Evolutionary conservation across 2,888 invertebrate species (phyloP).

Genomic region (Idaea straminata): DNA sequence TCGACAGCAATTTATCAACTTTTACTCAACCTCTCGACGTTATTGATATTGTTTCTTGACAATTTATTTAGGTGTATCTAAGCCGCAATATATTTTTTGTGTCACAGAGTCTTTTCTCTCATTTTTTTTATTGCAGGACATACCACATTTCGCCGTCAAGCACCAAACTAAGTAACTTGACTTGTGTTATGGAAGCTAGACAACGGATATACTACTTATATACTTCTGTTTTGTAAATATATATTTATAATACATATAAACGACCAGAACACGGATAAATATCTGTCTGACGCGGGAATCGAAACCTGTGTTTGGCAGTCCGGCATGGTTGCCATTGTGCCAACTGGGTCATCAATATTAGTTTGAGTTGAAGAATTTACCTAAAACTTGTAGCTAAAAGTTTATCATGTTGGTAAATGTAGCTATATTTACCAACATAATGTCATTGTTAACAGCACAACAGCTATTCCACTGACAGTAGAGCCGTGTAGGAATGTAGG

Average conservation of each 20-base stretch:
- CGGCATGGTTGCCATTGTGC: too few relatives aligned
- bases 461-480: not conserved
- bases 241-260: too few relatives aligned
- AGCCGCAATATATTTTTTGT: not conserved
- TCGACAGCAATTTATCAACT: not conserved
- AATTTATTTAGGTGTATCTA: slow-evolving; percentile 1
- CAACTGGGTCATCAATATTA: too few relatives aligned
- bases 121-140: too few relatives aligned
- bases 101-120: slow-evolving; percentile 15
- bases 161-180: too few relatives aligned
- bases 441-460: not conserved
- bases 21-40: not conserved
- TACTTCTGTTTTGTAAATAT: too few relatives aligned
- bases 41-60: slow-evolving; percentile 1
- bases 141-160: too few relatives aligned
- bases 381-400: not conserved
- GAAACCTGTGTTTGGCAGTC: too few relatives aligned
- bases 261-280: too few relatives aligned
- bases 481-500: not conserved
- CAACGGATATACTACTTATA: too few relatives aligned
- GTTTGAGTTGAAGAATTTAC: not conserved
- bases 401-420: not conserved
- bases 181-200: too few relatives aligned
- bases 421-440: not conserved
- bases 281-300: too few relatives aligned